phyloP scores from a whole-genome alignment of 1,140 invertebrate species.

The Portunus trituberculatus region DNA sequence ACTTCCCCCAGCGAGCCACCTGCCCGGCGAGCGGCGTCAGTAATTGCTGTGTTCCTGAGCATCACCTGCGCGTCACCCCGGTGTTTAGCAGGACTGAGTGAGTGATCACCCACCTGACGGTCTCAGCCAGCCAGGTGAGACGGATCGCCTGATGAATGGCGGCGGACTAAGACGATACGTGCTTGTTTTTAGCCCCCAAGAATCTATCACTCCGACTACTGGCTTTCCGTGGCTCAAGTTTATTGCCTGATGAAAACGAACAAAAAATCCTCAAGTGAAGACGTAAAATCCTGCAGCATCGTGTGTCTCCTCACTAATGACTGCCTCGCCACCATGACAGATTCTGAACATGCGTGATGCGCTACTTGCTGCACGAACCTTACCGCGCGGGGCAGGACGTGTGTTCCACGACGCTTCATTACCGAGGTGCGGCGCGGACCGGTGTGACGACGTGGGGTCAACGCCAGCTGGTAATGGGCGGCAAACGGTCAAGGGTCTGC shows the following conservation, averaged over 20 bases:
- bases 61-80: conserved; percentile 5
- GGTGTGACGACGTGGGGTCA: background rate
- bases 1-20: background rate
- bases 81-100: background rate
- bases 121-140: background rate
- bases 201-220: background rate
- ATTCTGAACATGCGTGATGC: background rate
- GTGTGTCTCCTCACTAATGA: background rate
- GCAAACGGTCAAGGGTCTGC: background rate
- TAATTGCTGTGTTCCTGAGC: conserved; percentile 21
- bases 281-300: background rate
- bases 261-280: background rate
- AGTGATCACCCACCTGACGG: background rate
- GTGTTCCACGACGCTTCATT: background rate
- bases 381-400: background rate
- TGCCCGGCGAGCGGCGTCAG: background rate
- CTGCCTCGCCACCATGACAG: background rate
- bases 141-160: background rate
- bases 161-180: background rate
- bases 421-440: background rate
- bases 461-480: background rate
- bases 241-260: too few relatives aligned
- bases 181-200: background rate
- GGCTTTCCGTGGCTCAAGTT: background rate
- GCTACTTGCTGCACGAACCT: background rate